These are phyloP conservation scores for Tetramorium alpestre DNA, from an alignment of 1,140 invertebrate species.

Conservation along the genomic window DNA sequence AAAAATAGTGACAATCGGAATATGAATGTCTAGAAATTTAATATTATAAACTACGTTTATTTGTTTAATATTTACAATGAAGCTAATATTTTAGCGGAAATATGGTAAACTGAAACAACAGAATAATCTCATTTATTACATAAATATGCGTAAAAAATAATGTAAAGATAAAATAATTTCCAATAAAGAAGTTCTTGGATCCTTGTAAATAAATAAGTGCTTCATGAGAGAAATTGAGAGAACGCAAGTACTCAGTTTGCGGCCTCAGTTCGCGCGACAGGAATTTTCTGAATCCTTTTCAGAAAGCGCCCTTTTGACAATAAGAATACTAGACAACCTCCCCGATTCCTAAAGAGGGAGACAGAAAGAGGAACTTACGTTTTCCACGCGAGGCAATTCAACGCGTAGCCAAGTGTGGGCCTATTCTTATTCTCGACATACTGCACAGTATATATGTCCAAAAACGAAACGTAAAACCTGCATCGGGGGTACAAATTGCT, in stretches of 20 bases:
- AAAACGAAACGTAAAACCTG: conserved; percentile 67
- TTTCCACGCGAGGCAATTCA: conserved; percentile 29
- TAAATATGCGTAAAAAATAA: conserved; percentile 17
- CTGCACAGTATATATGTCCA: conserved; percentile 62
- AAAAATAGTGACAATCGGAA: not conserved
- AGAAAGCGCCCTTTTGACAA: conserved; percentile 16
- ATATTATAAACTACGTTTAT: not conserved
- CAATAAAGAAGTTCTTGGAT: not conserved
- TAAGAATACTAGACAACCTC: conserved; percentile 16
- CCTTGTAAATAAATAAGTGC: conserved; percentile 48
- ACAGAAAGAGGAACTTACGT: not conserved
- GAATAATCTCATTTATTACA: not conserved
- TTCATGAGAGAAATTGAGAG: conserved; percentile 6
- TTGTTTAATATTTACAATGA: not conserved
- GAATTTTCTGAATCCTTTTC: conserved; percentile 43
- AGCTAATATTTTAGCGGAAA: not conserved
- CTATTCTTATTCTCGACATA: conserved; percentile 58
- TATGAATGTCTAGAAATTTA: not conserved
- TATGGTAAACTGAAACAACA: not conserved
- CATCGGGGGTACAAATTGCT: conserved; percentile 70
- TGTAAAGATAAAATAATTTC: conserved; percentile 9
- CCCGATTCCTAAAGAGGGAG: not conserved
- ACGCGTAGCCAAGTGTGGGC: conserved; percentile 30
- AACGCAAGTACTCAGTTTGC: not conserved
- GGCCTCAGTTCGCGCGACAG: not conserved